phyloP scores from a whole-genome alignment of 92 coral and sea anemone species.

The Anthopleura xanthogrammica region DNA sequence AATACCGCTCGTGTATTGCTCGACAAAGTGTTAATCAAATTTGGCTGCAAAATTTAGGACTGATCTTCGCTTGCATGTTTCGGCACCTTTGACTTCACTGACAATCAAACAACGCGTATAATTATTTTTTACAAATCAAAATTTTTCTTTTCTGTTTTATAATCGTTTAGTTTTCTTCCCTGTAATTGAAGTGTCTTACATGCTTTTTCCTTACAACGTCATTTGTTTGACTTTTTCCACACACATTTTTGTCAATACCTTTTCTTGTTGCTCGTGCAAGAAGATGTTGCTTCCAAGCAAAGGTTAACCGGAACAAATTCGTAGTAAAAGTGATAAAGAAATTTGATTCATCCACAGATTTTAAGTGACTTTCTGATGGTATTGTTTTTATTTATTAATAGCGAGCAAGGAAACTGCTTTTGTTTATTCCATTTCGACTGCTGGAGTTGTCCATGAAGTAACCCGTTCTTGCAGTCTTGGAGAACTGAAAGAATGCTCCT shows the following conservation, averaged over 20 bases:
- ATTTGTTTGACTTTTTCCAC: too few species aligned
- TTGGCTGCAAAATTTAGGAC: background rate
- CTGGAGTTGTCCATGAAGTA: conserved; percentile 96
- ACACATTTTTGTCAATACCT: too few species aligned
- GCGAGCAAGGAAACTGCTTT: conserved; percentile 96
- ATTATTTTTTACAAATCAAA: background rate
- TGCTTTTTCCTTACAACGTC: too few species aligned
- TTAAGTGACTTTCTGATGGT: background rate
- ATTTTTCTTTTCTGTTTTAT: background rate
- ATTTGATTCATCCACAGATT: too few species aligned
- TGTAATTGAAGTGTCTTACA: too few species aligned
- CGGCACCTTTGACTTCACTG: background rate
- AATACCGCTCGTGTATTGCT: background rate
- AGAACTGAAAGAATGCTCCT: conserved; percentile 83
- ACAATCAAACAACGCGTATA: background rate
- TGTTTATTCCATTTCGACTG: conserved; percentile 92
- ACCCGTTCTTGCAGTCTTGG: conserved; percentile 96
- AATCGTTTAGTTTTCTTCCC: too few species aligned
- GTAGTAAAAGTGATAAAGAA: too few species aligned
- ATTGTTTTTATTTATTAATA: conserved; percentile 13
- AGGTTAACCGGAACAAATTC: too few species aligned
- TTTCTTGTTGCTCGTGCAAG: too few species aligned
- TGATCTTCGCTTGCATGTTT: background rate
- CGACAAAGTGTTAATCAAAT: background rate
- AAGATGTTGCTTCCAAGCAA: too few species aligned